Evolutionary conservation across 2,797 vertebrate species (phyloP).

Genomic region (Rhadinocentrus ornatus): DNA sequence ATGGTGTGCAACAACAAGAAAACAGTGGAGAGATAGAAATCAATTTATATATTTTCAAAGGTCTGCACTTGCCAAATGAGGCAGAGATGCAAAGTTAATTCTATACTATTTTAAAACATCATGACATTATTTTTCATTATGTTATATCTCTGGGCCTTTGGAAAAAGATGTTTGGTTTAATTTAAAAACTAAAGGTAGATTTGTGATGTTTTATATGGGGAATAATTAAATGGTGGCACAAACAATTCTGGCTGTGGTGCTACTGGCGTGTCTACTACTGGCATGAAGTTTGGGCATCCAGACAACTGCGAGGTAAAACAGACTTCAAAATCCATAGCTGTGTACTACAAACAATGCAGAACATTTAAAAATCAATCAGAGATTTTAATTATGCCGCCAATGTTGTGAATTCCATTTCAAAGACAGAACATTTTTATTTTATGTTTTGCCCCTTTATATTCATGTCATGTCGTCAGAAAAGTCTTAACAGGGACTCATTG

Average conservation of each 20-base stretch:
- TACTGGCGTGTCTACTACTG: too few species aligned
- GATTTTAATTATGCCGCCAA: too few species aligned
- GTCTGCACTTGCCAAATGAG: not conserved
- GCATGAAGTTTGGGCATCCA: too few species aligned
- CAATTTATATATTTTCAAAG: too few species aligned
- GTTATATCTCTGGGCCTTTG: not conserved
- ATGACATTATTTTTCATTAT: not conserved
- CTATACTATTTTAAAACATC: not conserved
- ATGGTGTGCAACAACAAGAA: not conserved
- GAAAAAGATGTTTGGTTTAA: not conserved
- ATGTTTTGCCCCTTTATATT: slow-evolving; percentile 59
- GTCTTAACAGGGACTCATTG: slow-evolving; percentile 67
- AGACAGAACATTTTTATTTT: slow-evolving; percentile 52
- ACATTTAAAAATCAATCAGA: not conserved
- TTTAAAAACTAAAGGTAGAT: not conserved
- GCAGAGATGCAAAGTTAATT: not conserved
- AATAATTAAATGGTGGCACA: not conserved
- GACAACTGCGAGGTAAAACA: not conserved
- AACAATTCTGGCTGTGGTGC: not conserved
- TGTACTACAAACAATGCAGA: not conserved
- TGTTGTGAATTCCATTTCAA: slow-evolving; percentile 33
- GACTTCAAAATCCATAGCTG: not conserved
- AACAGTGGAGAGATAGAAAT: not conserved
- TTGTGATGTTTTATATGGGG: not conserved
- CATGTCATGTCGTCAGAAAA: slow-evolving; percentile 59